Base-by-base conservation (phyloP, 1,140 invertebrate species). In the Heterodera schachtii region DNA sequence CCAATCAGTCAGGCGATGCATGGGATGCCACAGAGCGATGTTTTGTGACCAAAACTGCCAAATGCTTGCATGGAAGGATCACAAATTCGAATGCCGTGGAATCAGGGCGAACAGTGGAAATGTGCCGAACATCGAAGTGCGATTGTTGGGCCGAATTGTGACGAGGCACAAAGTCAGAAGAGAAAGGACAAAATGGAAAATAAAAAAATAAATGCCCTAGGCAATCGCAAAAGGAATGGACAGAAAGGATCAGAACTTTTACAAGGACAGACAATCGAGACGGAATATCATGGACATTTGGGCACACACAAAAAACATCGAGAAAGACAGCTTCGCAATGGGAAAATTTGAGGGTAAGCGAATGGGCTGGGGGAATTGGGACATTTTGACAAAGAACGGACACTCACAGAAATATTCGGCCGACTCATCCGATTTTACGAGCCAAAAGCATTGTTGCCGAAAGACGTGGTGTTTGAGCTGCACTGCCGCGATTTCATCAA, bases 401-500 rank as follows among this genome's bases (percentile, higher is more conserved):
- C 66, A 46, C 31, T 75, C 11, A 19, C 43, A 88, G 87, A 81
- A 46, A 90, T 90, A 44, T 89, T 89, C 66, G 81, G 82, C 6
- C 70, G 81, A 8, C 71, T 89, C 2, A 71, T 69, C 19, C 66
- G 79, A 46, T 89, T 87, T 75, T 90, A 90, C 44, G 88, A 87
- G 41, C 47, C 76, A 43, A 85, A 86, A 64, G 75, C 85, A 77
- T 46, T 89, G 64, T 64, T 85, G n/a, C 60, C 85, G 6, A 84
- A 85, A 69, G 85, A 89, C 60, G 71, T 47, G 3, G 81, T 90
- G 1, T 89, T 90, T 70, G 80, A 89, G 77, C 80, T 89, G 52
- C 88, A 89, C 81, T 89, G 89, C 76, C 86, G 88, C 71, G 85
- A 89, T 76, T 89, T 88, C 75, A 90, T 89, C 46, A 89, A 89